Percentiles rank a stretch among this genome's conserved stretches.
Evolutionary conservation across 1,140 invertebrate species (phyloP).

Genomic region (Camponotus vicinus): DNA sequence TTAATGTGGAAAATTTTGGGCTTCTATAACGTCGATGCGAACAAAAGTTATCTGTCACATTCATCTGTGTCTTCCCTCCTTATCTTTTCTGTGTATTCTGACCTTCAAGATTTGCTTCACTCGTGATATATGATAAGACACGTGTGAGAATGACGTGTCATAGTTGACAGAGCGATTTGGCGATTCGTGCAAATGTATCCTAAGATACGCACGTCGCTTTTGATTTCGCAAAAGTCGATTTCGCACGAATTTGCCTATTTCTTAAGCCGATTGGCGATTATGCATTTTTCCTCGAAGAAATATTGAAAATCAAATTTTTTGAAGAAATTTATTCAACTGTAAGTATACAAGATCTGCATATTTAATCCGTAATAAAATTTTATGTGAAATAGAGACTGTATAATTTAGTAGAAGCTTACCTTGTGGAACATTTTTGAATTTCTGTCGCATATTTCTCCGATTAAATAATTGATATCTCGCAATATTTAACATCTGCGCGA

Average conservation of each 20-base stretch:
- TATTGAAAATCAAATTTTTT: neutral
- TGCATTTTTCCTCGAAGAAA: slow-evolving; percentile 3
- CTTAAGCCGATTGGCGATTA: neutral
- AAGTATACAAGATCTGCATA: neutral
- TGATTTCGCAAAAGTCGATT: neutral
- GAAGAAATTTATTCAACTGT: neutral
- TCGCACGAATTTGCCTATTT: neutral
- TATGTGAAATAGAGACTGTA: neutral
- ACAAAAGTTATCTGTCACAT: neutral
- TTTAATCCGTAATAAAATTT: neutral
- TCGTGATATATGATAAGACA: slow-evolving; percentile 37
- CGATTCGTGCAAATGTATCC: neutral
- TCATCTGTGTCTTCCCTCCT: neutral
- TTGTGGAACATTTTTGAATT: slow-evolving; percentile 12
- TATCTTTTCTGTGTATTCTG: neutral
- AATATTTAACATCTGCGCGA: neutral
- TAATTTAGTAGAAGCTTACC: slow-evolving; percentile 18
- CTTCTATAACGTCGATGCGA: neutral
- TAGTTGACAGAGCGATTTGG: slow-evolving; percentile 1
- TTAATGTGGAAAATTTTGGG: neutral
- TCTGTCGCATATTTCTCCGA: neutral
- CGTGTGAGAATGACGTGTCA: slow-evolving; percentile 12
- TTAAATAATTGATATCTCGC: neutral
- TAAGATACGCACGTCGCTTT: slow-evolving; percentile 16
- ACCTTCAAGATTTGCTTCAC: slow-evolving; percentile 27